phyloP scores from a whole-genome alignment of 2,797 vertebrate genomes.

The Sternotherus odoratus region DNA sequence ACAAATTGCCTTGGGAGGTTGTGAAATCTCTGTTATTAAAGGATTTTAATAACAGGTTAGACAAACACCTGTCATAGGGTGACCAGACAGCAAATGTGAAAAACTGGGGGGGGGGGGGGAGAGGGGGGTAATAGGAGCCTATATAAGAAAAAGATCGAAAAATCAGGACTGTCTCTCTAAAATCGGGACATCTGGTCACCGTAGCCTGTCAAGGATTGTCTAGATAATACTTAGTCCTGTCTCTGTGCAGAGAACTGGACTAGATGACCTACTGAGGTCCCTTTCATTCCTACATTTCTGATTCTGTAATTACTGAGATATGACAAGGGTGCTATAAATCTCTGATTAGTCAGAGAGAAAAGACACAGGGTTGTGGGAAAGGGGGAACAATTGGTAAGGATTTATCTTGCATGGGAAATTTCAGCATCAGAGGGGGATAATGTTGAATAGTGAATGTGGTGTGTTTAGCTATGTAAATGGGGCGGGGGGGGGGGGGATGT shows the following conservation, averaged over 20 bases:
- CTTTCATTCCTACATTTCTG: neutral
- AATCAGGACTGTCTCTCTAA: too few species aligned
- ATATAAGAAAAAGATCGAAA: too few species aligned
- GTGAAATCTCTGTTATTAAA: neutral
- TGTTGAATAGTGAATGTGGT: neutral
- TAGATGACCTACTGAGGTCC: neutral
- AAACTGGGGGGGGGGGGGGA: too few species aligned
- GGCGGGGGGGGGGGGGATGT: too few species aligned
- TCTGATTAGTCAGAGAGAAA: neutral
- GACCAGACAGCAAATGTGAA: too few species aligned
- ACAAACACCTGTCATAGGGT: neutral
- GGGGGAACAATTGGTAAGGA: neutral
- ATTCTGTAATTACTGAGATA: neutral
- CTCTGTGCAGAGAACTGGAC: neutral
- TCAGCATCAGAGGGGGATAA: neutral
- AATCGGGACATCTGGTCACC: too few species aligned
- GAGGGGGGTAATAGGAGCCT: too few species aligned
- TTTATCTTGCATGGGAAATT: neutral
- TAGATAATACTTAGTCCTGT: neutral
- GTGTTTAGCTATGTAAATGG: neutral
- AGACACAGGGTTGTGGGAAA: neutral
- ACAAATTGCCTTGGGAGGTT: neutral
- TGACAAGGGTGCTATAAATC: neutral
- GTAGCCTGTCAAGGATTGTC: neutral
- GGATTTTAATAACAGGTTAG: neutral